Evolutionary conservation across 2,888 invertebrate genomes (phyloP).

Genomic region (Cryptops parisi): DNA sequence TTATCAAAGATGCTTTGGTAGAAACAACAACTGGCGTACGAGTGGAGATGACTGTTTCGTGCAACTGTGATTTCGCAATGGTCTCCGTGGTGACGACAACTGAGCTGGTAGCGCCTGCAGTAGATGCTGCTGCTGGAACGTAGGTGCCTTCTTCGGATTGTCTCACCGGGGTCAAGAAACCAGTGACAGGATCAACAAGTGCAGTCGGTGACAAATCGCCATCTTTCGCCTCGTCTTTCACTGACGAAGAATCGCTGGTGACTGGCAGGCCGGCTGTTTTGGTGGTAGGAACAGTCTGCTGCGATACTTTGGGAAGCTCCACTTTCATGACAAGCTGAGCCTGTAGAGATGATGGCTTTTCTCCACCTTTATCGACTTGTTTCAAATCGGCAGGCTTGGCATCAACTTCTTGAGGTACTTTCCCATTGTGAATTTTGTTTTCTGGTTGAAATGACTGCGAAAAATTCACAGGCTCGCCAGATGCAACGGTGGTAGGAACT

Average conservation of each 20-base stretch:
- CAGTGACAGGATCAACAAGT: constrained; percentile 58
- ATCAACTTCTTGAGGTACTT: background rate
- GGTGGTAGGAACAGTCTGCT: constrained; percentile 5
- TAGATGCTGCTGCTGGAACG: constrained; percentile 13
- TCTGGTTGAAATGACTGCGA: no score
- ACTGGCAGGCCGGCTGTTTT: background rate
- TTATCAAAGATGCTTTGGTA: background rate
- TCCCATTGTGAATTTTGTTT: background rate
- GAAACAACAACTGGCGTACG: constrained; percentile 9
- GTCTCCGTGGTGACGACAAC: background rate
- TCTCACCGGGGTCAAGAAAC: constrained; percentile 48
- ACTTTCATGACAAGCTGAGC: constrained; percentile 22
- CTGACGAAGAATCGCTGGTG: background rate
- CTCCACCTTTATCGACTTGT: background rate
- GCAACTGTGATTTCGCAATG: background rate
- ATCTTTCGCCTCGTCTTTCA: constrained; percentile 31
- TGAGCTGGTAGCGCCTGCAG: constrained; percentile 7
- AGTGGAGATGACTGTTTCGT: background rate
- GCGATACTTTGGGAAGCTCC: constrained; percentile 21
- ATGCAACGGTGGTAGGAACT: background rate
- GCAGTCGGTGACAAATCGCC: constrained; percentile 37
- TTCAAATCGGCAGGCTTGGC: background rate
- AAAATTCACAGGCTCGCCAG: background rate
- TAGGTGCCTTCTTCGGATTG: constrained; percentile 27
- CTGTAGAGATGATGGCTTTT: constrained; percentile 13